These are phyloP conservation scores for Pseudoips prasinana DNA, from an alignment of 2,888 invertebrate species.

Conservation along the genomic window DNA sequence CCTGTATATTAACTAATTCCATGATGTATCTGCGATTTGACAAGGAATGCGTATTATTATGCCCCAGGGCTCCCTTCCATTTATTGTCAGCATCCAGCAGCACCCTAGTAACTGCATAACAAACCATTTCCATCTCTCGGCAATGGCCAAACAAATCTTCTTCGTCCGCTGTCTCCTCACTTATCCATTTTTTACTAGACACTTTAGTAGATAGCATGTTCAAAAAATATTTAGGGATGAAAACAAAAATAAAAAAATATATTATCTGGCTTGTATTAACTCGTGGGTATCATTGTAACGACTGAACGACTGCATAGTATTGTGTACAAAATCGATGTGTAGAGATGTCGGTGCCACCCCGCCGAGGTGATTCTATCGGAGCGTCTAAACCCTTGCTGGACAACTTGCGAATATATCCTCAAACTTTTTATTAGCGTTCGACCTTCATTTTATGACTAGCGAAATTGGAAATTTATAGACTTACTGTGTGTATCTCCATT, in stretches of 20 bases:
- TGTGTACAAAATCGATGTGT: constrained; percentile 66
- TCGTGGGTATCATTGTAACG: constrained; percentile 52
- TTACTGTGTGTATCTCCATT: constrained; percentile 1
- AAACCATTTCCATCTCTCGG: constrained; percentile 73
- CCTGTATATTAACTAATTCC: constrained; percentile 79
- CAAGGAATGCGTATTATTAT: constrained; percentile 50
- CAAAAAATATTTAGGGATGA: constrained; percentile 22
- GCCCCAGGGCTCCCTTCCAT: constrained; percentile 62
- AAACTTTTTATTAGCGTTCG: constrained; percentile 61
- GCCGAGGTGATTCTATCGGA: constrained; percentile 25
- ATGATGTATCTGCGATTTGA: constrained; percentile 71
- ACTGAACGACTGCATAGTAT: constrained; percentile 54
- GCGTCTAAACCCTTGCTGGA: constrained; percentile 58
- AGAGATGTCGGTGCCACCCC: constrained; percentile 68
- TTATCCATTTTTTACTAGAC: constrained; percentile 77
- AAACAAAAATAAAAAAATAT: constrained; percentile 32
- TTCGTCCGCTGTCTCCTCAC: constrained; percentile 75
- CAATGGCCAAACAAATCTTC: constrained; percentile 74
- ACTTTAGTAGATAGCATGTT: constrained; percentile 56
- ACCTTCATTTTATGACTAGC: constrained; percentile 53
- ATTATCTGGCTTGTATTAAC: constrained; percentile 41
- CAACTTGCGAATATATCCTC: constrained; percentile 59
- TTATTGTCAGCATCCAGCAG: constrained; percentile 72
- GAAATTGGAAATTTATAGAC: constrained; percentile 23
- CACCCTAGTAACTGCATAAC: constrained; percentile 70